phyloP scores from a whole-genome alignment of 2,888 invertebrate genomes.

The Gandaritis pyraliata region DNA sequence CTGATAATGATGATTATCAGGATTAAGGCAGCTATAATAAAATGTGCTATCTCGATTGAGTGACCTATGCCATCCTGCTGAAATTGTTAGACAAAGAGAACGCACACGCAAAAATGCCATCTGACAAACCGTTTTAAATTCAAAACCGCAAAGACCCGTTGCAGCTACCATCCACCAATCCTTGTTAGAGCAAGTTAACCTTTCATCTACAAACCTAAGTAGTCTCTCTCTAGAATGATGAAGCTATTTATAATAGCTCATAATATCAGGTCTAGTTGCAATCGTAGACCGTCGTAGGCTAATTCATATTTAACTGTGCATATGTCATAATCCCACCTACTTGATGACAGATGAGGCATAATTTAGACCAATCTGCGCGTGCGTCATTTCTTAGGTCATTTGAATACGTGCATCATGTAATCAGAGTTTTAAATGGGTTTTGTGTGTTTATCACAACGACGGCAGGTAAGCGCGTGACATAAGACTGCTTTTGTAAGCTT shows the following conservation, averaged over 20 bases:
- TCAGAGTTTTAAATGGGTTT: slow-evolving; percentile 13
- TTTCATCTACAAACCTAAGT: background rate
- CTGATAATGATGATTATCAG: too few species aligned
- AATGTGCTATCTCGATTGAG: too few species aligned
- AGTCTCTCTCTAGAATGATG: background rate
- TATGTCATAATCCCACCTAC: slow-evolving; percentile 28
- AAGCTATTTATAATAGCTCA: slow-evolving; percentile 27
- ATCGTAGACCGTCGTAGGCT: slow-evolving; percentile 16
- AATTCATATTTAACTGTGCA: slow-evolving; percentile 25
- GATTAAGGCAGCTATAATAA: too few species aligned
- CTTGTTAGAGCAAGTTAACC: background rate
- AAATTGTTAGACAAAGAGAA: too few species aligned
- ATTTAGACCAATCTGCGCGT: slow-evolving; percentile 51
- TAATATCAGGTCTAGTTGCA: slow-evolving; percentile 21
- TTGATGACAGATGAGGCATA: slow-evolving; percentile 38
- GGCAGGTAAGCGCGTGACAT: too few species aligned
- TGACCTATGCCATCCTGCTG: too few species aligned
- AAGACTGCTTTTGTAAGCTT: too few species aligned
- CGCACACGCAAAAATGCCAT: too few species aligned
- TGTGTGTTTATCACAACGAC: background rate
- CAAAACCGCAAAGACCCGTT: too few species aligned
- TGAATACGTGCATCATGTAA: slow-evolving; percentile 28
- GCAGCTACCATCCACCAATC: too few species aligned
- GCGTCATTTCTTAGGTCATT: slow-evolving; percentile 47
- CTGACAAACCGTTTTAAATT: too few species aligned